Evolutionary conservation across 1,140 invertebrate genomes (phyloP).

Genomic region (Yoshiicerus persimilis): DNA sequence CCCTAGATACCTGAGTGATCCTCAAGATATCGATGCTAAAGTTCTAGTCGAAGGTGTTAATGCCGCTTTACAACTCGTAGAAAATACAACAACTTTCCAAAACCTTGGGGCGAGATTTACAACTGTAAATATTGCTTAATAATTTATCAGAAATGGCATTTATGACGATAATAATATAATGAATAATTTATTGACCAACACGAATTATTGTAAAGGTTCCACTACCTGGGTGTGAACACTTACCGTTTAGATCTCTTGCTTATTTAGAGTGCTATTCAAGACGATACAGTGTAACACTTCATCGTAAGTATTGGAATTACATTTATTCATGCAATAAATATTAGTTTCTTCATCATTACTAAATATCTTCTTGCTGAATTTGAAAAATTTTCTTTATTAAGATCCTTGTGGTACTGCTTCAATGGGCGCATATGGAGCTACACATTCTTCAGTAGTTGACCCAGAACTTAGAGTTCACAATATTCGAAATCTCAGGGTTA

Average conservation of each 20-base stretch:
- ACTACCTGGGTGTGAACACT: not conserved
- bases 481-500: not conserved
- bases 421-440: constrained; percentile 71
- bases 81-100: not conserved
- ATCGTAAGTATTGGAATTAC: too few species aligned
- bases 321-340: too few species aligned
- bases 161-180: too few species aligned
- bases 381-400: too few species aligned
- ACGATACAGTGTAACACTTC: constrained; percentile 54
- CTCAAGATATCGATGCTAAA: not conserved
- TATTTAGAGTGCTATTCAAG: not conserved
- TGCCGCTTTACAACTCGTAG: not conserved
- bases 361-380: too few species aligned
- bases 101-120: not conserved
- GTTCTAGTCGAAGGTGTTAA: not conserved
- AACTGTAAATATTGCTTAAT: constrained; percentile 4
- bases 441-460: not conserved
- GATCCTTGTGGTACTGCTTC: constrained; percentile 71
- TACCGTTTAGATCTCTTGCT: not conserved
- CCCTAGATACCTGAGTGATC: not conserved
- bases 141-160: too few species aligned
- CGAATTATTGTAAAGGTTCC: constrained; percentile 45
- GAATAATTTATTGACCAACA: not conserved
- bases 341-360: too few species aligned
- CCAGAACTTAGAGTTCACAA: not conserved